Evolutionary conservation across 2,113 vertebrate species (phyloP), one percentile per base, ranked within the genome.

Genomic region (Polypterus senegalus): DNA sequence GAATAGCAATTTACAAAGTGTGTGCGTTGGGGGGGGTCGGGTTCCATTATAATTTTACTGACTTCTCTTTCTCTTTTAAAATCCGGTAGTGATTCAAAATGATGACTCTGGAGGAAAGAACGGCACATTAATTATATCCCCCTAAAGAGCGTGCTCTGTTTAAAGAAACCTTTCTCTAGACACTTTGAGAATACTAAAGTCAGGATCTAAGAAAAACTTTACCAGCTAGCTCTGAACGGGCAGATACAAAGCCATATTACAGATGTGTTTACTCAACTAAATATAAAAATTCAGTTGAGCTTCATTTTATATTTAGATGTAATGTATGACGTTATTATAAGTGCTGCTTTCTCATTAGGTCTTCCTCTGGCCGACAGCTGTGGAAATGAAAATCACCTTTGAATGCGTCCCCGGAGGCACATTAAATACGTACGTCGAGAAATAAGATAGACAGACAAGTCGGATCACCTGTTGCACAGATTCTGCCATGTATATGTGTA

Each of bases 171-270:
- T 48, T 9, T 7, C 61, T 65, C 47, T 62, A 55, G 54, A 55
- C 11, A 27, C 27, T 3, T 48, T 5, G 47, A 27, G 6, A 52
- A 61, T 62, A 45, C n/a, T 45, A 59, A 69, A 61, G 65, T 69
- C 54, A 65, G 7, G 6, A 44, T 54, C 49, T 48, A 7, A 61
- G 51, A 7, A 7, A 4, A 55, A 9, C 43, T 56, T 53, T 58
- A 58, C 63, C 63, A 49, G 7, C 10, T 4, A 52, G 54, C 60
- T 57, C 53, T 44, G 59, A 44, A 43, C 61, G n/a, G 27, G 9
- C 11, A 53, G 63, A 63, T 58, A 57, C 63, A 63, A 61, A 65
- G 61, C 61, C 70, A 64, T 67, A 69, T 69, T 66, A 66, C 58
- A 57, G 8, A 27, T 27, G 27, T 27, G 27, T 27, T 27, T 1